Percentiles rank a stretch among this genome's conserved stretches.
Evolutionary conservation across 2,888 invertebrate species (phyloP).

Genomic region (Ditula angustiorana): DNA sequence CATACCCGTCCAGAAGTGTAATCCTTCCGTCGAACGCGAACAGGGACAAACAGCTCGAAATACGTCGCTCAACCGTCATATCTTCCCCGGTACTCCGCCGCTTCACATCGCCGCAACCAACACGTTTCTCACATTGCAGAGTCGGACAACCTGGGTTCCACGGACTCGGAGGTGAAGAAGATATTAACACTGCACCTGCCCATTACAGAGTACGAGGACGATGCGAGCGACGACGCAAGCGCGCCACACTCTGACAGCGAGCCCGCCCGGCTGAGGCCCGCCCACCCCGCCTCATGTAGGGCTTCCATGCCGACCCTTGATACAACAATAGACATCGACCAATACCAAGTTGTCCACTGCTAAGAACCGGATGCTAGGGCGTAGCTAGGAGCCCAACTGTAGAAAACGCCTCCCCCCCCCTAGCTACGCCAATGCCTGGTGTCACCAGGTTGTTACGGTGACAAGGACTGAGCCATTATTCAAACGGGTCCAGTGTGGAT

Average conservation of each 20-base stretch:
- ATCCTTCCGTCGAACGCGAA: too few species aligned
- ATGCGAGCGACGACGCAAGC: constrained; percentile 87
- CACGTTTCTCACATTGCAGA: constrained; percentile 84
- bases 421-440: too few species aligned
- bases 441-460: too few species aligned
- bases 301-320: background rate
- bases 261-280: constrained; percentile 68
- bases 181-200: constrained; percentile 96
- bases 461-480: too few species aligned
- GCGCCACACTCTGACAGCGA: constrained; percentile 86
- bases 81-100: constrained; percentile 47
- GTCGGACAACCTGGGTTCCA: constrained; percentile 97
- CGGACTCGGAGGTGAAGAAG: constrained; percentile 97
- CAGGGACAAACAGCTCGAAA: too few species aligned
- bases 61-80: constrained; percentile 48
- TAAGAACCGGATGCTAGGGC: too few species aligned
- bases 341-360: background rate
- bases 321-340: background rate
- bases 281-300: constrained; percentile 74
- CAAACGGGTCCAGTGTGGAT: too few species aligned
- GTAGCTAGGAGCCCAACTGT: too few species aligned
- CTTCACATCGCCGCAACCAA: constrained; percentile 24
- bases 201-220: constrained; percentile 97
- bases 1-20: too few species aligned
- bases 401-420: too few species aligned